Percentiles rank a stretch among this genome's conserved stretches.
phyloP scores from a whole-genome alignment of 1,140 invertebrate species.

The Chironomus striatipennis region DNA sequence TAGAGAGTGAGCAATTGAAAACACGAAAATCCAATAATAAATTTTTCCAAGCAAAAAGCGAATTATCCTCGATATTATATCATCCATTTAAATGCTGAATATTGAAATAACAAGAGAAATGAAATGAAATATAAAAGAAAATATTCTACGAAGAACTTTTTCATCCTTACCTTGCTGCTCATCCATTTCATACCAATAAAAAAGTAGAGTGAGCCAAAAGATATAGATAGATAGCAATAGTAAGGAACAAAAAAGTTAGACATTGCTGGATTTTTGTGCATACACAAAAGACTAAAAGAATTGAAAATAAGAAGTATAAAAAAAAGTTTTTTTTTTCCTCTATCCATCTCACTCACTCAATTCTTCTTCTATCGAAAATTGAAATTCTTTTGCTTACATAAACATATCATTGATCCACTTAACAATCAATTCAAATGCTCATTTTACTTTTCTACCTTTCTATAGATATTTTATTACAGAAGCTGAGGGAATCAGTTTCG shows the following conservation, averaged over 20 bases:
- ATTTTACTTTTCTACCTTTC: neutral
- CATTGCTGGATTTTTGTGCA: neutral
- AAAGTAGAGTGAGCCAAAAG: neutral
- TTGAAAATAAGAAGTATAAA: neutral
- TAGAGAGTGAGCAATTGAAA: constrained; percentile 12
- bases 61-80: constrained; percentile 9
- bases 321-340: neutral
- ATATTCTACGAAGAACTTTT: neutral
- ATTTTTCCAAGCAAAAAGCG: constrained; percentile 12
- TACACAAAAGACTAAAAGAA: neutral
- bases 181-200: neutral
- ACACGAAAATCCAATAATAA: constrained; percentile 14
- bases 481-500: too few relatives aligned
- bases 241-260: too few relatives aligned
- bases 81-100: constrained; percentile 8
- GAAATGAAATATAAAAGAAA: neutral
- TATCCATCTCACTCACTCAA: too few relatives aligned
- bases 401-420: constrained; percentile 24
- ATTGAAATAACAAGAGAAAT: constrained; percentile 9
- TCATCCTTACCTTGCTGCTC: neutral
- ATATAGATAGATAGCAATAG: neutral
- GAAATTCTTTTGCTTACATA: constrained; percentile 23
- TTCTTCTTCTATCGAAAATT: neutral
- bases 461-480: too few relatives aligned
- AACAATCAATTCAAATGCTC: constrained; percentile 20